phyloP scores from a whole-genome alignment of 2,888 invertebrate species.

The Erebia ligea region DNA sequence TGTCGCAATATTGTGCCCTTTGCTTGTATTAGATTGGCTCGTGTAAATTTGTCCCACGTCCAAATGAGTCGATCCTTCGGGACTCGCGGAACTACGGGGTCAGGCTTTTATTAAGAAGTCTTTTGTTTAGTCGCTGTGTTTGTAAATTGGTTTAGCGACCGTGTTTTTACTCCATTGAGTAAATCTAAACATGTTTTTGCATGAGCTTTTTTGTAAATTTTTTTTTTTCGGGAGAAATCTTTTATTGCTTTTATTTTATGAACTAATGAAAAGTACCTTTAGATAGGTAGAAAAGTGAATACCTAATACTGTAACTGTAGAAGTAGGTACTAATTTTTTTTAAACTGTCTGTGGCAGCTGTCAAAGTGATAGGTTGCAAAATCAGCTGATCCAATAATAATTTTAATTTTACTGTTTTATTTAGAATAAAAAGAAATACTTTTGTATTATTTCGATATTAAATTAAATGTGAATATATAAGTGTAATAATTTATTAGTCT shows the following conservation, averaged over 20 bases:
- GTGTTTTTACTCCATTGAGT: conserved; percentile 28
- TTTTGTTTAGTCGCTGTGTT: conserved; percentile 36
- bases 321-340: not conserved
- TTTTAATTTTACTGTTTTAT: too few relatives aligned
- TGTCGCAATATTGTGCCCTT: conserved; percentile 46
- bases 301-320: not conserved
- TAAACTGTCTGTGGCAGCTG: too few relatives aligned
- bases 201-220: not conserved
- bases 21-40: conserved; percentile 65
- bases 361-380: too few relatives aligned
- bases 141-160: conserved; percentile 34
- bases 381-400: too few relatives aligned
- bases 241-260: not conserved
- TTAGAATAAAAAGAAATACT: too few relatives aligned
- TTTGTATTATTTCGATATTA: too few relatives aligned
- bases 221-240: not conserved
- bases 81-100: conserved; percentile 50
- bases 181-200: not conserved
- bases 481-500: too few relatives aligned
- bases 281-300: not conserved
- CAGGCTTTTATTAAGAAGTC: conserved; percentile 59
- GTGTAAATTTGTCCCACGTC: conserved; percentile 69
- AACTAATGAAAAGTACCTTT: not conserved
- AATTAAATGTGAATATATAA: too few relatives aligned
- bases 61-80: conserved; percentile 69